Conservation (phyloP, 2,113 vertebrate genomes). For the Nymphicus hollandicus region DNA sequence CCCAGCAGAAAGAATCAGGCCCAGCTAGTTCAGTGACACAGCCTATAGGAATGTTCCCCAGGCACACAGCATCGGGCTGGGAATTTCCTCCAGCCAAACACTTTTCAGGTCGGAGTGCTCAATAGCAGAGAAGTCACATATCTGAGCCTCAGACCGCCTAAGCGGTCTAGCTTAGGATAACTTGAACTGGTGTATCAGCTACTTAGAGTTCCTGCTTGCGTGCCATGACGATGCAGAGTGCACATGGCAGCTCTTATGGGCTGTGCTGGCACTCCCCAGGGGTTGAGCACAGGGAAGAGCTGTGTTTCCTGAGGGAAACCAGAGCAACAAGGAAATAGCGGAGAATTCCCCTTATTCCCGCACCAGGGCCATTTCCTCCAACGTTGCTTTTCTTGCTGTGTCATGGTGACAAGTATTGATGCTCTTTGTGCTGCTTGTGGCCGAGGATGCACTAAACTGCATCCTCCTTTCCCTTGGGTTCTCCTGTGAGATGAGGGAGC, state of each 20-base stretch:
- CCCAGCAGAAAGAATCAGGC: not conserved
- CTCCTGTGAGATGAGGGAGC: rapidly evolving
- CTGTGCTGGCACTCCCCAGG: not conserved
- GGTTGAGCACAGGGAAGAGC: not conserved
- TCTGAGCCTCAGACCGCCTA: rapidly evolving
- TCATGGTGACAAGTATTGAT: not conserved
- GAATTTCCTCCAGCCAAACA: not conserved
- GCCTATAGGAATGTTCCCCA: not conserved
- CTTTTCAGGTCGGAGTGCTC: not conserved
- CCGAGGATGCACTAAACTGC: not conserved
- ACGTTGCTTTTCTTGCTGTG: not conserved
- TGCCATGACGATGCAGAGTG: not conserved
- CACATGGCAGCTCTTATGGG: not conserved
- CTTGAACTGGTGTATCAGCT: rapidly evolving
- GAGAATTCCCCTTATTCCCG: not conserved
- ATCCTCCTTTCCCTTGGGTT: not conserved
- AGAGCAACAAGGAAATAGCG: not conserved
- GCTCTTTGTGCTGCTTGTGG: not conserved
- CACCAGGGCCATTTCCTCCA: not conserved
- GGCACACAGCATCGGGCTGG: not conserved
- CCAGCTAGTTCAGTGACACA: not conserved
- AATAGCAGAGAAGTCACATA: rapidly evolving
- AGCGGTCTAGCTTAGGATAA: rapidly evolving
- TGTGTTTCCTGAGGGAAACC: not conserved
- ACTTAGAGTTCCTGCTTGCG: not conserved